Percentiles rank a stretch among this genome's conserved stretches.
Evolutionary conservation across 2,113 vertebrate genomes (phyloP).

Genomic region (Gavia stellata): DNA sequence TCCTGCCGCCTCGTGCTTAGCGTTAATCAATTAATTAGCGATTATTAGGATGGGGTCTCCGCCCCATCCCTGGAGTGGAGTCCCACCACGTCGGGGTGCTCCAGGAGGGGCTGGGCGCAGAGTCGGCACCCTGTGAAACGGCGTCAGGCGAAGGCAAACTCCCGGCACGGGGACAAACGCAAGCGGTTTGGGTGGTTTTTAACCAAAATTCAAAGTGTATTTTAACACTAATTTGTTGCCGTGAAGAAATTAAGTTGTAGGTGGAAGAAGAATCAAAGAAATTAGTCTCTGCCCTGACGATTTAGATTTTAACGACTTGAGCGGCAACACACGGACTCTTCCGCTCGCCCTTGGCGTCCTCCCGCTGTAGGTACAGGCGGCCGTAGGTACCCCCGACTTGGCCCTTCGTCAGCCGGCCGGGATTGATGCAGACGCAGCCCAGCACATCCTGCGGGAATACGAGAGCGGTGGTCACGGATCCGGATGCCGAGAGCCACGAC

Average conservation of each 20-base stretch:
- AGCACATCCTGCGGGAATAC: constrained; percentile 75
- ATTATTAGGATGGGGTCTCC: too few relatives aligned
- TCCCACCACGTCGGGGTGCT: accelerated
- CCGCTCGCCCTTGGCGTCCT: neutral
- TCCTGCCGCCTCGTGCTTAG: neutral
- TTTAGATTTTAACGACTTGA: constrained; percentile 88
- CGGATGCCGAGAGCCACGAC: too few relatives aligned
- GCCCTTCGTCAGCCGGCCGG: constrained; percentile 91
- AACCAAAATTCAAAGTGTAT: neutral
- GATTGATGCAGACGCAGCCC: constrained; percentile 90
- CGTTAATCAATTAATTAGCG: neutral
- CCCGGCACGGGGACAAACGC: neutral
- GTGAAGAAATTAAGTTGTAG: neutral
- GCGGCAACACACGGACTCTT: constrained; percentile 75
- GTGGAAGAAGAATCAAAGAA: neutral
- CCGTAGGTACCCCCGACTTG: constrained; percentile 90
- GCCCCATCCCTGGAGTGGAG: neutral
- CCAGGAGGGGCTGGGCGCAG: too few relatives aligned
- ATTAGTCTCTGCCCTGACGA: too few relatives aligned
- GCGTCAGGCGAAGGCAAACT: neutral
- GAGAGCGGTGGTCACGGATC: neutral
- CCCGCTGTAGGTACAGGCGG: constrained; percentile 72
- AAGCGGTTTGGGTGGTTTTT: neutral
- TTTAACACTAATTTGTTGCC: accelerated
- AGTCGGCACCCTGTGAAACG: too few relatives aligned